Percentiles rank a stretch among this genome's conserved stretches.
Evolutionary conservation across 2,797 vertebrate species (phyloP).

Genomic region (Cynodonichthys magdalenae): DNA sequence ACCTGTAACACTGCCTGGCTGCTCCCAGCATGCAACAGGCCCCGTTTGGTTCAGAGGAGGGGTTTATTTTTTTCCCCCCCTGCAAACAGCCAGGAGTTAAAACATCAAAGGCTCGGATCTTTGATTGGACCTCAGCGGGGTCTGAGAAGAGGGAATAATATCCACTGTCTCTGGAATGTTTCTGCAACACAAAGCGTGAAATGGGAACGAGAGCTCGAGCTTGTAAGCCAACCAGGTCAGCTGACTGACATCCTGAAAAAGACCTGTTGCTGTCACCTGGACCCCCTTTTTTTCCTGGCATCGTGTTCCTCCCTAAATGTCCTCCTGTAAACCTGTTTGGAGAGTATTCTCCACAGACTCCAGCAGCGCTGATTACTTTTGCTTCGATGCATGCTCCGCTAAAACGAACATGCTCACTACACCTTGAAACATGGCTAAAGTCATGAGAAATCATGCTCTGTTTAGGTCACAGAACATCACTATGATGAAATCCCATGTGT

Average conservation of each 20-base stretch:
- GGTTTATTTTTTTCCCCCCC: slow-evolving; percentile 48
- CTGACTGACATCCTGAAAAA: slow-evolving; percentile 48
- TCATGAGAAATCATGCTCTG: slow-evolving; percentile 46
- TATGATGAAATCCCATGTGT: slow-evolving; percentile 33
- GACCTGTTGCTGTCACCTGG: slow-evolving; percentile 44
- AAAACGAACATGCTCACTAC: slow-evolving; percentile 64
- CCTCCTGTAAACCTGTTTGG: slow-evolving; percentile 50
- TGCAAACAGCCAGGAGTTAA: slow-evolving; percentile 80
- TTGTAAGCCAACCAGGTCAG: slow-evolving; percentile 57
- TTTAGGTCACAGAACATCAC: slow-evolving; percentile 56
- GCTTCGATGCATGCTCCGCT: slow-evolving; percentile 50
- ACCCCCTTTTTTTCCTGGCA: slow-evolving; percentile 26
- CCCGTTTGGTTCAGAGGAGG: slow-evolving; percentile 82
- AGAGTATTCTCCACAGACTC: slow-evolving; percentile 58
- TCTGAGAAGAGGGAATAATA: slow-evolving; percentile 64
- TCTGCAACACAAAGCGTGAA: slow-evolving; percentile 81
- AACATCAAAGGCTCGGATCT: slow-evolving; percentile 80
- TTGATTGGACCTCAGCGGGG: slow-evolving; percentile 77
- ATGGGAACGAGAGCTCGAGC: slow-evolving; percentile 59
- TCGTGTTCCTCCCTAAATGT: slow-evolving; percentile 52
- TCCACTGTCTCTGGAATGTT: slow-evolving; percentile 73
- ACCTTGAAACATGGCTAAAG: slow-evolving; percentile 65
- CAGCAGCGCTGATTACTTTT: slow-evolving; percentile 62
- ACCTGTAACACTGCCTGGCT: slow-evolving; percentile 73
- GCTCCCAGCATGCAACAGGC: slow-evolving; percentile 81